Conservation (phyloP, 2,113 vertebrate species). For the Scortum barcoo region DNA sequence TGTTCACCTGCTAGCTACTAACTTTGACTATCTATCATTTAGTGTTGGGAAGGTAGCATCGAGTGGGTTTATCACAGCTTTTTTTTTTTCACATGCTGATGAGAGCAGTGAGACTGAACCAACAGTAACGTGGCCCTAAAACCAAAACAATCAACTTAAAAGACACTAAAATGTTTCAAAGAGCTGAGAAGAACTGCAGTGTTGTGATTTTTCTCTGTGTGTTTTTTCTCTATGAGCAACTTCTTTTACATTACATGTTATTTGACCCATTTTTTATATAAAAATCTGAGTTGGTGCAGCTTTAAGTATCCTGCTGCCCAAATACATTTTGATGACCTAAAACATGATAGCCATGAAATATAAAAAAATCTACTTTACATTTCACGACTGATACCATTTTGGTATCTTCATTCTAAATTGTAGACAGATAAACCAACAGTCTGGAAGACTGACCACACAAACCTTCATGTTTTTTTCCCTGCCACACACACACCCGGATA, state of each 20-base stretch:
- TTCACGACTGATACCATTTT: not conserved
- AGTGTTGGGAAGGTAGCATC: not conserved
- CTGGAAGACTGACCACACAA: not conserved
- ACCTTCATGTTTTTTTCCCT: constrained; percentile 12
- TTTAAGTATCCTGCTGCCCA: not conserved
- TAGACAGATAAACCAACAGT: not conserved
- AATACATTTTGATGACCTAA: not conserved
- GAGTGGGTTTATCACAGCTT: not conserved
- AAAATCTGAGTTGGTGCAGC: not conserved
- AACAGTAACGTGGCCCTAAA: not conserved
- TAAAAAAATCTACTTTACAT: not conserved
- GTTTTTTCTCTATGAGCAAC: not conserved
- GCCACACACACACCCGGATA: constrained; percentile 11
- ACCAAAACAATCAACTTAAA: not conserved
- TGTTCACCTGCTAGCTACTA: not conserved
- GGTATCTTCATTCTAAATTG: not conserved
- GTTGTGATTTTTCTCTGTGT: not conserved
- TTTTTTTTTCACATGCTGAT: not conserved
- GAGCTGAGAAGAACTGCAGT: not conserved
- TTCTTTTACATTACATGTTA: not conserved
- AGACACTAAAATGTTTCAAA: not conserved
- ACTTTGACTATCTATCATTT: not conserved
- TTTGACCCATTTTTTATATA: not conserved
- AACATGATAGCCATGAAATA: not conserved
- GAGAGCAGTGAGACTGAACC: not conserved